Evolutionary conservation across 2,888 invertebrate species (phyloP).

Genomic region (Mellilla xanthometata): DNA sequence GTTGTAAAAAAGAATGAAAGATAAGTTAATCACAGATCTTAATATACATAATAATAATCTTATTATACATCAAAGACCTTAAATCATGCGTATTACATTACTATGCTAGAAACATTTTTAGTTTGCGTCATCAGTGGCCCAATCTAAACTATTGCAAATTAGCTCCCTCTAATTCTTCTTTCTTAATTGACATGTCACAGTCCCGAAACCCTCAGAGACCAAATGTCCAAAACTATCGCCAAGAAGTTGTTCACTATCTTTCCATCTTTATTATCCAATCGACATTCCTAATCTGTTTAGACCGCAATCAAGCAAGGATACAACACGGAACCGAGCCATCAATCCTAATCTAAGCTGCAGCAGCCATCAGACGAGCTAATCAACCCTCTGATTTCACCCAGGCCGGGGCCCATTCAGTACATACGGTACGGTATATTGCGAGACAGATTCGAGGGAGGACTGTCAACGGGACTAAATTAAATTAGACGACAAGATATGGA

Average conservation of each 20-base stretch:
- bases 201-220: too few relatives aligned
- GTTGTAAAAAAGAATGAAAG: too few relatives aligned
- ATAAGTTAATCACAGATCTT: too few relatives aligned
- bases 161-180: too few relatives aligned
- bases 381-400: conserved; percentile 29
- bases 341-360: conserved; percentile 30
- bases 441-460: conserved; percentile 1
- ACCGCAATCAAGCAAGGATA: conserved; percentile 25
- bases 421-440: background rate
- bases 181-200: too few relatives aligned
- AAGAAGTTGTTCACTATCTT: background rate
- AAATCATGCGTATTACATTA: too few relatives aligned
- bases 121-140: too few relatives aligned
- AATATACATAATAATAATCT: too few relatives aligned
- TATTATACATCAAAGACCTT: too few relatives aligned
- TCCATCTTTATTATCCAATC: conserved; percentile 13
- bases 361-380: conserved; percentile 27
- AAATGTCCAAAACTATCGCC: too few relatives aligned
- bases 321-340: conserved; percentile 27
- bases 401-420: conserved; percentile 15
- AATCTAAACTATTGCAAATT: too few relatives aligned
- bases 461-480: background rate
- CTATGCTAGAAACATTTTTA: too few relatives aligned
- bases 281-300: conserved; percentile 18
- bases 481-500: background rate